Evolutionary conservation across 2,113 vertebrate species (phyloP).

Genomic region (Gambusia holbrooki): DNA sequence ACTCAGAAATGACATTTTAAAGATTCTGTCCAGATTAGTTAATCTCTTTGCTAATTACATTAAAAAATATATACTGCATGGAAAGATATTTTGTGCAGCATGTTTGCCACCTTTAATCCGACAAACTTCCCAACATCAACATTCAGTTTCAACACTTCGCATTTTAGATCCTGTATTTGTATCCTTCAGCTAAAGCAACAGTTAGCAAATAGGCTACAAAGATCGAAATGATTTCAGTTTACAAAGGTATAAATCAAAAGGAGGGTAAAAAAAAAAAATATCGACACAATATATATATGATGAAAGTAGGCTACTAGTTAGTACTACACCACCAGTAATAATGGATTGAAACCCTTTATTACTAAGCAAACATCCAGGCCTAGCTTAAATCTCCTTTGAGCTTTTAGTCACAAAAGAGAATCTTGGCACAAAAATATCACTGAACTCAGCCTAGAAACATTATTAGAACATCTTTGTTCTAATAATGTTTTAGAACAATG

Average conservation of each 20-base stretch:
- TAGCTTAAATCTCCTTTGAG: too few species aligned
- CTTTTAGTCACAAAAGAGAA: too few species aligned
- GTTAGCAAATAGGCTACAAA: neutral
- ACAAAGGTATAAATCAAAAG: neutral
- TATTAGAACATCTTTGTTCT: too few species aligned
- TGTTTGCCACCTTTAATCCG: neutral
- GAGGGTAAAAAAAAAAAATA: neutral
- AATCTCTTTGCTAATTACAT: neutral
- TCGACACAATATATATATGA: neutral
- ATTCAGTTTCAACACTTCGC: neutral
- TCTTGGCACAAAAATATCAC: too few species aligned
- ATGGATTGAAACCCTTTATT: neutral
- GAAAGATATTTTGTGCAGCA: too few species aligned
- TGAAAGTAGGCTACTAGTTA: neutral
- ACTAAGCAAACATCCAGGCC: neutral
- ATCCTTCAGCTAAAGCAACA: neutral
- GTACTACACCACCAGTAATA: neutral
- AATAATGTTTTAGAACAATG: too few species aligned
- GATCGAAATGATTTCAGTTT: neutral
- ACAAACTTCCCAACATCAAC: neutral
- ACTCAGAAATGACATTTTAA: neutral
- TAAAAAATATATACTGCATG: neutral
- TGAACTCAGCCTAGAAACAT: too few species aligned
- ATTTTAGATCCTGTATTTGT: neutral
- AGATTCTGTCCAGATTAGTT: neutral